phyloP scores from a whole-genome alignment of 2,888 invertebrate species.

The Clunio marinus region DNA sequence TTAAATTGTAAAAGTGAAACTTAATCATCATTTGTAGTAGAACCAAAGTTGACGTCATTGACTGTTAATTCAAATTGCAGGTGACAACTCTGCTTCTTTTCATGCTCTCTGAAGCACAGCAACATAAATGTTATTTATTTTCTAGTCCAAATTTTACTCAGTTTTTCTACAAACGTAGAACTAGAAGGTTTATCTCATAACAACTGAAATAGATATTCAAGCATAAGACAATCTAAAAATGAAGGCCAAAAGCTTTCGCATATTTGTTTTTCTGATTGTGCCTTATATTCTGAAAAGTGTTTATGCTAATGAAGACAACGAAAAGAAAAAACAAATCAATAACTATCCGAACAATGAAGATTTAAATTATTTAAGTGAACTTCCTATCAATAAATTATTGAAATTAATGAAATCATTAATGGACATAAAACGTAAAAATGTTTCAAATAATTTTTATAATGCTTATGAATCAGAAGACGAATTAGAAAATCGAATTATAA shows the following conservation, averaged over 20 bases:
- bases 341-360: constrained; percentile 17
- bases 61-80: too few relatives aligned
- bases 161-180: background rate
- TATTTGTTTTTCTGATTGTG: background rate
- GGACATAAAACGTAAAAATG: constrained; percentile 41
- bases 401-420: constrained; percentile 53
- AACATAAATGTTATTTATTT: background rate
- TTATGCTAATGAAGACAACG: too few relatives aligned
- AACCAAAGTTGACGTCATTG: too few relatives aligned
- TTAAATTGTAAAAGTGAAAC: too few relatives aligned
- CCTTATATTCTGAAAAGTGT: too few relatives aligned
- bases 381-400: constrained; percentile 67
- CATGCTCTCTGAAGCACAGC: background rate
- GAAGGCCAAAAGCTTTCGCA: too few relatives aligned
- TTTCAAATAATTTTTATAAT: background rate
- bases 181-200: too few relatives aligned
- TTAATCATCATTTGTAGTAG: too few relatives aligned
- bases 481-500: constrained; percentile 21
- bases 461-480: background rate
- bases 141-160: background rate
- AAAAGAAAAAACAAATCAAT: too few relatives aligned
- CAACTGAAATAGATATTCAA: too few relatives aligned
- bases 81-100: too few relatives aligned
- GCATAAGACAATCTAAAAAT: too few relatives aligned
- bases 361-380: constrained; percentile 55